phyloP scores from a whole-genome alignment of 1,140 invertebrate genomes.

The Anastrepha obliqua region DNA sequence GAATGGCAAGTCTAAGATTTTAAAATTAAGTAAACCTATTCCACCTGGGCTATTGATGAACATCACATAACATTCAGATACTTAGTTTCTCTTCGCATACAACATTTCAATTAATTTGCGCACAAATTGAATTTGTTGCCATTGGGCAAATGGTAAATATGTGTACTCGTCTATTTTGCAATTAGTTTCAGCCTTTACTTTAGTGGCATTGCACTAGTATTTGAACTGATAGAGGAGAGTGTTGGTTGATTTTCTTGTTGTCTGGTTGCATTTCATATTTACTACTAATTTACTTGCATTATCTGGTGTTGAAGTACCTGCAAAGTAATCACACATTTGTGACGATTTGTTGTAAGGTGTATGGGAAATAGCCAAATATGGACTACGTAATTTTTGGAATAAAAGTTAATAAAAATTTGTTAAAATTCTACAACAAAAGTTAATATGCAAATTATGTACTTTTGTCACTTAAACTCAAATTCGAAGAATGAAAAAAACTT shows the following conservation, averaged over 20 bases:
- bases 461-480: too few species aligned
- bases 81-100: neutral
- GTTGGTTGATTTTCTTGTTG: neutral
- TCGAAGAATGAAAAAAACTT: too few species aligned
- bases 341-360: neutral
- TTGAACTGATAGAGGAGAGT: neutral
- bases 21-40: neutral
- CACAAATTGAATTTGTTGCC: constrained; percentile 23
- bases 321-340: neutral
- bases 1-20: too few species aligned
- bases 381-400: neutral
- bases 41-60: neutral
- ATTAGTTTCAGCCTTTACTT: constrained; percentile 29
- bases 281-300: constrained; percentile 21
- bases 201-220: neutral
- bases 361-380: neutral
- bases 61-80: neutral
- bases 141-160: constrained; percentile 8
- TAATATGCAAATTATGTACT: too few species aligned
- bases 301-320: neutral
- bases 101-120: constrained; percentile 21
- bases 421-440: too few species aligned
- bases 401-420: too few species aligned
- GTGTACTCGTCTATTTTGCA: constrained; percentile 4
- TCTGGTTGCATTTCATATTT: neutral